A percentile compares a stretch with the other conserved stretches of the same genome.
phyloP scores from a whole-genome alignment of 2,113 vertebrate genomes.

The Tauraco erythrolophus region DNA sequence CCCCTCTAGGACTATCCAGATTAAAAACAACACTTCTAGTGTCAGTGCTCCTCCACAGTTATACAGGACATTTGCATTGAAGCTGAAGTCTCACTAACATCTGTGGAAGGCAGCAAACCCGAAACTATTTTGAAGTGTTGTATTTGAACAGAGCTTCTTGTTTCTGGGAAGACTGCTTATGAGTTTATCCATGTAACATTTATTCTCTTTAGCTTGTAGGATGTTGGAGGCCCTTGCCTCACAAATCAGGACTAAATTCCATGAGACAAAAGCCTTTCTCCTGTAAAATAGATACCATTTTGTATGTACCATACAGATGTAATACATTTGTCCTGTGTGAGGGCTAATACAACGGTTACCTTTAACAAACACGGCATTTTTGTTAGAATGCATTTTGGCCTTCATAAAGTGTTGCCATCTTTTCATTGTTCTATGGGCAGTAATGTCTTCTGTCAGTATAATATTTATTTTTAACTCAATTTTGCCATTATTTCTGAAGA shows the following conservation, averaged over 20 bases:
- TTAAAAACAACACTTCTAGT: neutral
- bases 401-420: neutral
- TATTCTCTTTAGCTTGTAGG: neutral
- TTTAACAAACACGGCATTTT: neutral
- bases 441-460: neutral
- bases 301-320: neutral
- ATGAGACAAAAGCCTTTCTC: neutral
- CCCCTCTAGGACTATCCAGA: neutral
- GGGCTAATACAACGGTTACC: neutral
- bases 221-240: neutral
- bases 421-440: rapidly evolving
- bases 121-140: neutral
- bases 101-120: neutral
- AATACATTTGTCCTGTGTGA: neutral
- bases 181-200: neutral
- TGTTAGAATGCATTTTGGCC: neutral
- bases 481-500: neutral
- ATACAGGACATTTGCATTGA: neutral
- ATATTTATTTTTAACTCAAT: neutral
- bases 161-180: neutral
- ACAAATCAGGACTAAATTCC: neutral
- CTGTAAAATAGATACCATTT: neutral
- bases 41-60: neutral
- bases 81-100: neutral
- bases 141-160: neutral